A percentile compares a stretch with the other conserved stretches of the same genome.
These are phyloP conservation scores for Anguilla rostrata DNA, from an alignment of 2,113 vertebrate species.

Conservation along the genomic window DNA sequence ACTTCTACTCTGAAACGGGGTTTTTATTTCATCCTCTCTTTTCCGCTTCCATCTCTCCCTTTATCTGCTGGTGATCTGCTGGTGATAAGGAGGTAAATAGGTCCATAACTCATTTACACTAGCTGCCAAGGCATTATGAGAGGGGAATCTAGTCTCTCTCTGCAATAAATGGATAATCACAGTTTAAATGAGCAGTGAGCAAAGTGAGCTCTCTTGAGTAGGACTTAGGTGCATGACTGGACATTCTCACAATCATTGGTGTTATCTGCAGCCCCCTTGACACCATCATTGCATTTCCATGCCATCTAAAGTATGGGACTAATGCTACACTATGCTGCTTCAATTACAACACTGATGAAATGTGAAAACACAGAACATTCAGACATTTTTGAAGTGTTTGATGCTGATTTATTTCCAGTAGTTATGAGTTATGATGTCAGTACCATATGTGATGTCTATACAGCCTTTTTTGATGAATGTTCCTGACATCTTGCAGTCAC, in stretches of 20 bases:
- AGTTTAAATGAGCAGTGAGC: constrained; percentile 58
- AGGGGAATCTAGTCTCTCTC: constrained; percentile 44
- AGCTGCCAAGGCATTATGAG: constrained; percentile 57
- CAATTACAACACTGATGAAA: background rate
- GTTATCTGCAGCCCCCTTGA: background rate
- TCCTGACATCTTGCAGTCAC: background rate
- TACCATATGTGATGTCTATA: background rate
- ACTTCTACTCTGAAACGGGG: constrained; percentile 46
- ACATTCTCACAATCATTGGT: background rate
- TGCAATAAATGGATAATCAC: constrained; percentile 59
- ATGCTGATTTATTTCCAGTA: background rate
- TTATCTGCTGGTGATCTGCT: constrained; percentile 66
- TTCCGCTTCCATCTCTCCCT: constrained; percentile 42
- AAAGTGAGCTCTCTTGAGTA: constrained; percentile 11
- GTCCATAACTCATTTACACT: constrained; percentile 73
- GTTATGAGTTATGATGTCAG: background rate
- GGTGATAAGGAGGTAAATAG: constrained; percentile 66
- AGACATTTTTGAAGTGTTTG: background rate
- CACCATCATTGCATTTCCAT: background rate
- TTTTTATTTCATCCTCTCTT: constrained; percentile 21
- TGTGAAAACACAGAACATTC: background rate
- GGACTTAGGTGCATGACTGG: background rate
- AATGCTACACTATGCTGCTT: background rate
- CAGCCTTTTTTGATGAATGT: background rate
- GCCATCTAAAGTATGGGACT: background rate